Evolutionary conservation across 1,140 invertebrate species (phyloP).

Genomic region (Drosophila nigrodunni): DNA sequence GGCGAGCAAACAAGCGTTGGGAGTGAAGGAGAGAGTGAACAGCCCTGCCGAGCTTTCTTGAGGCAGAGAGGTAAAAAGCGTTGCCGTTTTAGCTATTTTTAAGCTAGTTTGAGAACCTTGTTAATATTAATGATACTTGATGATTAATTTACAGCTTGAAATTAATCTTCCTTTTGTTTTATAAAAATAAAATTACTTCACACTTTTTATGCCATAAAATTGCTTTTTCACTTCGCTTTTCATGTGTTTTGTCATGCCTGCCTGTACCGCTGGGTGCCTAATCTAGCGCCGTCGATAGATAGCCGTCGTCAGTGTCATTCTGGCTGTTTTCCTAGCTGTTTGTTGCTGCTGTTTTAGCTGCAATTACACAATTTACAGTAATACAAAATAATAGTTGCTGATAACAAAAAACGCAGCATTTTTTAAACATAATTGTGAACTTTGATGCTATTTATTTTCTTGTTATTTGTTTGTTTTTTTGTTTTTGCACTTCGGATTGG

Average conservation of each 20-base stretch:
- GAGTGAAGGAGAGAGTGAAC: background rate
- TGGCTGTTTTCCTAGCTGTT: conserved; percentile 15
- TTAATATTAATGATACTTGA: no score
- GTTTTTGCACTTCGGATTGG: conserved; percentile 46
- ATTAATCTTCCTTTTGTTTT: no score
- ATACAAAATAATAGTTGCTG: conserved; percentile 27
- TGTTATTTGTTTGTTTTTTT: no score
- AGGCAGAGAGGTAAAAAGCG: background rate
- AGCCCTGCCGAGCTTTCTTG: conserved; percentile 7
- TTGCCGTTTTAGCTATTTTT: no score
- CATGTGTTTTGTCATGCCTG: background rate
- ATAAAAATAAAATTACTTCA: no score
- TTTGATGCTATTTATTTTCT: conserved; percentile 47
- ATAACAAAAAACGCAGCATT: conserved; percentile 14
- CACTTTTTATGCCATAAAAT: background rate
- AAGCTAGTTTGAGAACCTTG: no score
- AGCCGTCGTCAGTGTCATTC: conserved; percentile 48
- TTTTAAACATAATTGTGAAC: conserved; percentile 54
- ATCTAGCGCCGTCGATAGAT: conserved; percentile 8
- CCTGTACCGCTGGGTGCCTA: conserved; percentile 1
- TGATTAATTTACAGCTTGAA: no score
- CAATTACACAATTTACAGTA: conserved; percentile 42
- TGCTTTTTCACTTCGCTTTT: conserved; percentile 5
- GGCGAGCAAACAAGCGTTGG: background rate
- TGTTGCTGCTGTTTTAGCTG: background rate